Percentiles rank a stretch among this genome's conserved stretches.
phyloP scores from a whole-genome alignment of 1,140 invertebrate species.

The Pomacea maculata region DNA sequence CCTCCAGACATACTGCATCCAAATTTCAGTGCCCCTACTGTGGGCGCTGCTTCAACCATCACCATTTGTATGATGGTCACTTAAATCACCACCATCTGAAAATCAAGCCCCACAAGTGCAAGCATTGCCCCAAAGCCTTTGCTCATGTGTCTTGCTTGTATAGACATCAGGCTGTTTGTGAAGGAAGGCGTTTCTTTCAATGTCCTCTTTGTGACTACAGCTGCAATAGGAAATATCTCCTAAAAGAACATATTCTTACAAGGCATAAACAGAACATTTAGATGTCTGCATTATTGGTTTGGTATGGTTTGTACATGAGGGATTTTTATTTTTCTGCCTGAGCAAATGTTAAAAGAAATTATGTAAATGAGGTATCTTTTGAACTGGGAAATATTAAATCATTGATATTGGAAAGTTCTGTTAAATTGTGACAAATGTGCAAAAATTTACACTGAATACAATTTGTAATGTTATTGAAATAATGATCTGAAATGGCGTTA shows the following conservation, averaged over 20 bases:
- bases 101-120: conserved; percentile 29
- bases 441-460: too few species aligned
- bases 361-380: too few species aligned
- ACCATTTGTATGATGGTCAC: conserved; percentile 26
- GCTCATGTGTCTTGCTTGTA: conserved; percentile 25
- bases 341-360: too few species aligned
- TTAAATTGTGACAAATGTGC: too few species aligned
- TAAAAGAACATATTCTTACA: conserved; percentile 4
- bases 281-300: too few species aligned
- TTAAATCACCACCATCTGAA: conserved; percentile 29
- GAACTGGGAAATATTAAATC: too few species aligned
- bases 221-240: not conserved
- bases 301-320: too few species aligned
- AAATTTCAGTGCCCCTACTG: conserved; percentile 14
- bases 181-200: conserved; percentile 19
- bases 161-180: conserved; percentile 23
- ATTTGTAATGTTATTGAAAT: too few species aligned
- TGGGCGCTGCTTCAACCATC: conserved; percentile 20
- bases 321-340: too few species aligned
- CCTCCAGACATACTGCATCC: not conserved
- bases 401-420: too few species aligned
- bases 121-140: conserved; percentile 21
- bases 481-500: too few species aligned
- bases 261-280: conserved; percentile 6
- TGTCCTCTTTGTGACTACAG: conserved; percentile 17